Conservation (phyloP, 2,113 vertebrate species). For the Zosterops japonicus region DNA sequence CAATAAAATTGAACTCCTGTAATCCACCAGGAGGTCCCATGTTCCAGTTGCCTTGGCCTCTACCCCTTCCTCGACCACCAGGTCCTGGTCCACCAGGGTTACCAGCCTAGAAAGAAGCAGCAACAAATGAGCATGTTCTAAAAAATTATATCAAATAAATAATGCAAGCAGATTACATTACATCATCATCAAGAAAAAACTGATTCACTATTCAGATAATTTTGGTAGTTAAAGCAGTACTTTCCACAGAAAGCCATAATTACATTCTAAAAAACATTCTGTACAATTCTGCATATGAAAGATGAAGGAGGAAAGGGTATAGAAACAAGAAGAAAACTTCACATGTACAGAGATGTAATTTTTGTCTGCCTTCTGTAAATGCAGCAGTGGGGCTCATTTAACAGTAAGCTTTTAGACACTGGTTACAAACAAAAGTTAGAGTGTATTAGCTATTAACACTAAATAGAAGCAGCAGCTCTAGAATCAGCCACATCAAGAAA, state of each 20-base stretch:
- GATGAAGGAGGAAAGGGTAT: not conserved
- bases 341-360: accelerated
- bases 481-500: not conserved
- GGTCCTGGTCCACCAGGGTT: slow-evolving; percentile 91
- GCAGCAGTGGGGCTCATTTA: not conserved
- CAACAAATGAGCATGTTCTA: not conserved
- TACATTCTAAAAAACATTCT: not conserved
- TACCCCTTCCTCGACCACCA: slow-evolving; percentile 91
- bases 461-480: not conserved
- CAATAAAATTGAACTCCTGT: slow-evolving; percentile 97
- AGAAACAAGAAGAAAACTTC: not conserved
- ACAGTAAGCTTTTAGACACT: not conserved
- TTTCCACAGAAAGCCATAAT: not conserved
- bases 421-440: not conserved
- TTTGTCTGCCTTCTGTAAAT: not conserved
- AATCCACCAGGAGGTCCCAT: slow-evolving; percentile 97
- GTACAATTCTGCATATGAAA: not conserved
- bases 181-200: not conserved
- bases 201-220: not conserved
- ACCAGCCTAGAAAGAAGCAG: slow-evolving; percentile 77
- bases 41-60: slow-evolving; percentile 98
- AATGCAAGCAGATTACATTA: not conserved
- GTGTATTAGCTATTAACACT: not conserved
- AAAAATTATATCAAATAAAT: not conserved
- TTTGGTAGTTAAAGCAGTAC: not conserved